Evolutionary conservation across 2,888 invertebrate species (phyloP).

Genomic region (Micropterix aruncella): DNA sequence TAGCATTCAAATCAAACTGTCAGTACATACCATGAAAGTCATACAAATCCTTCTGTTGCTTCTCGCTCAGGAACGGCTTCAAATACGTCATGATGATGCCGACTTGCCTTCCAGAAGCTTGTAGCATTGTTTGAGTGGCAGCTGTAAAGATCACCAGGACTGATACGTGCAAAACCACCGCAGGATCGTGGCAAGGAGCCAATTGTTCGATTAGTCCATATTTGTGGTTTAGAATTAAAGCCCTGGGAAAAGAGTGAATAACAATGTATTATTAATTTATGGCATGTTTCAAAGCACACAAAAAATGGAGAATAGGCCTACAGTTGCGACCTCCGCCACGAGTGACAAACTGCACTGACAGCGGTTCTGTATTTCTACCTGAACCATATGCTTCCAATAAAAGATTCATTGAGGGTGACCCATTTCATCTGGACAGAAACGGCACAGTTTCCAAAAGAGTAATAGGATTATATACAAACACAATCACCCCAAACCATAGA

Average conservation of each 20-base stretch:
- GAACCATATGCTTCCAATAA: too few species aligned
- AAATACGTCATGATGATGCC: constrained; percentile 64
- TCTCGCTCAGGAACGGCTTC: constrained; percentile 49
- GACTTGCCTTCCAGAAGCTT: constrained; percentile 90
- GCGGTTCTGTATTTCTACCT: too few species aligned
- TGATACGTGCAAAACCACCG: constrained; percentile 63
- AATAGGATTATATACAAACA: too few species aligned
- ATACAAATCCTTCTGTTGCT: constrained; percentile 48
- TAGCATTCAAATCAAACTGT: background rate
- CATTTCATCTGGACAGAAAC: too few species aligned
- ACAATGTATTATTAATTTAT: constrained; percentile 6
- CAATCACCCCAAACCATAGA: too few species aligned
- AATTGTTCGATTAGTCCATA: constrained; percentile 71
- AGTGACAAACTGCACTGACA: too few species aligned
- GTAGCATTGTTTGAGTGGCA: constrained; percentile 67
- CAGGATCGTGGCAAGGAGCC: constrained; percentile 58
- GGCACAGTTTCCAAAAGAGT: too few species aligned
- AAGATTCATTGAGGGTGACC: too few species aligned
- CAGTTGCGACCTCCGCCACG: too few species aligned
- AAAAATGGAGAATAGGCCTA: too few species aligned
- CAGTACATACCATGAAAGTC: constrained; percentile 59
- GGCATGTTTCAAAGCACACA: too few species aligned
- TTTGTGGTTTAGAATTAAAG: constrained; percentile 63
- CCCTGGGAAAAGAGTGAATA: constrained; percentile 28
- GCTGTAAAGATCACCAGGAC: constrained; percentile 68